A percentile compares a stretch with the other conserved stretches of the same genome.
phyloP scores from a whole-genome alignment of 2,113 vertebrate genomes.

The Tragelaphus buxtoni region DNA sequence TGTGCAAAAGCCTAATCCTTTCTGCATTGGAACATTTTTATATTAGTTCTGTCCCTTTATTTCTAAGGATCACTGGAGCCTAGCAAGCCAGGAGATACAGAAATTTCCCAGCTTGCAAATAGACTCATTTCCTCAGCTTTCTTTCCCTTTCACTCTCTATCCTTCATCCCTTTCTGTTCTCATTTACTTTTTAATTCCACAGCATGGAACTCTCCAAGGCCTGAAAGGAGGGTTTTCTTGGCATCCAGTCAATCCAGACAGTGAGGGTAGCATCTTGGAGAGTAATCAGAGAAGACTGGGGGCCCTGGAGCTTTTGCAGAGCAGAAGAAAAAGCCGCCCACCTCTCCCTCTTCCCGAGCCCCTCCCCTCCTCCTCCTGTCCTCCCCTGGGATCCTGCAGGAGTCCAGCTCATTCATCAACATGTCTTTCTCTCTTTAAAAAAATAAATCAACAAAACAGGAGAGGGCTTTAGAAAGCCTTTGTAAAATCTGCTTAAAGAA shows the following conservation, averaged over 20 bases:
- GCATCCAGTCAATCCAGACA: neutral
- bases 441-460: slow-evolving; percentile 61
- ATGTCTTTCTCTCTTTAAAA: slow-evolving; percentile 53
- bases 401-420: slow-evolving; percentile 57
- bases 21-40: neutral
- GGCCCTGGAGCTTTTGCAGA: neutral
- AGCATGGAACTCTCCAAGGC: neutral
- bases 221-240: slow-evolving; percentile 32
- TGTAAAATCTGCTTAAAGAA: slow-evolving; percentile 56
- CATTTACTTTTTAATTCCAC: slow-evolving; percentile 15
- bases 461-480: slow-evolving; percentile 45
- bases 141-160: neutral
- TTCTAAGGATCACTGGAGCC: neutral
- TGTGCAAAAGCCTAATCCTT: neutral
- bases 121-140: neutral
- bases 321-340: neutral
- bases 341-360: neutral
- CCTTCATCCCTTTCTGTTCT: slow-evolving; percentile 40
- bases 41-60: neutral
- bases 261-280: slow-evolving; percentile 8
- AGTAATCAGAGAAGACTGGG: neutral
- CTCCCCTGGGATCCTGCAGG: slow-evolving; percentile 43
- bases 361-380: neutral
- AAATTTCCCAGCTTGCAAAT: slow-evolving; percentile 2
- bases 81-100: neutral